Evolutionary conservation across 2,888 invertebrate genomes (phyloP).

Genomic region (Hyles lineata): DNA sequence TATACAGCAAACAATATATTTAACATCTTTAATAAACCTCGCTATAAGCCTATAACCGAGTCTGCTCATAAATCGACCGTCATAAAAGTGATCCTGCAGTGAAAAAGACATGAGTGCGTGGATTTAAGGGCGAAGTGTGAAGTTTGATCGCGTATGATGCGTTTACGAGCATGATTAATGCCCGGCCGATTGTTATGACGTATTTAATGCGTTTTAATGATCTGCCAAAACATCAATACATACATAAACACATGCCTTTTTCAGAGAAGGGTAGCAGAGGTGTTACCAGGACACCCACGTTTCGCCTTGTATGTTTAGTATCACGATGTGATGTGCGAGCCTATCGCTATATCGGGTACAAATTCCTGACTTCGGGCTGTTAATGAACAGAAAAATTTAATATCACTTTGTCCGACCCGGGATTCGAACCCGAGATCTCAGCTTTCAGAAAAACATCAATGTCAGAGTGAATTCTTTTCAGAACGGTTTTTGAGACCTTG

Average conservation of each 20-base stretch:
- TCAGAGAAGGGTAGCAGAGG: too few species aligned
- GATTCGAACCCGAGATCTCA: too few species aligned
- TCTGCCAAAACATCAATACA: background rate
- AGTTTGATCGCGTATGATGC: slow-evolving; percentile 62
- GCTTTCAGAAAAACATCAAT: slow-evolving; percentile 2
- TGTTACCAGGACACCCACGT: too few species aligned
- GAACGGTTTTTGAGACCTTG: background rate
- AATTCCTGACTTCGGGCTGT: too few species aligned
- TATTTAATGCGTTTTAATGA: slow-evolving; percentile 42
- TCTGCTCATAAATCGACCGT: slow-evolving; percentile 45
- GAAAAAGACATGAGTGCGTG: slow-evolving; percentile 72
- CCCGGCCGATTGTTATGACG: slow-evolving; percentile 32
- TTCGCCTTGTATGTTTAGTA: too few species aligned
- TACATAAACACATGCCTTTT: too few species aligned
- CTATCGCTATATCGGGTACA: too few species aligned
- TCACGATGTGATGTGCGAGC: too few species aligned
- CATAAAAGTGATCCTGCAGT: slow-evolving; percentile 66
- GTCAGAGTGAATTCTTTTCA: background rate
- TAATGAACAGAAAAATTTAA: too few species aligned
- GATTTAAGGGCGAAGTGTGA: slow-evolving; percentile 73
- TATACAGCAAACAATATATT: too few species aligned
- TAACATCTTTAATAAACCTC: background rate
- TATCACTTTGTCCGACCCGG: too few species aligned
- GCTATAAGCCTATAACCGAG: slow-evolving; percentile 40
- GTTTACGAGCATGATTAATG: slow-evolving; percentile 66